Evolutionary conservation across 2,113 vertebrate genomes (phyloP).

Genomic region (Hemiprocne comata): DNA sequence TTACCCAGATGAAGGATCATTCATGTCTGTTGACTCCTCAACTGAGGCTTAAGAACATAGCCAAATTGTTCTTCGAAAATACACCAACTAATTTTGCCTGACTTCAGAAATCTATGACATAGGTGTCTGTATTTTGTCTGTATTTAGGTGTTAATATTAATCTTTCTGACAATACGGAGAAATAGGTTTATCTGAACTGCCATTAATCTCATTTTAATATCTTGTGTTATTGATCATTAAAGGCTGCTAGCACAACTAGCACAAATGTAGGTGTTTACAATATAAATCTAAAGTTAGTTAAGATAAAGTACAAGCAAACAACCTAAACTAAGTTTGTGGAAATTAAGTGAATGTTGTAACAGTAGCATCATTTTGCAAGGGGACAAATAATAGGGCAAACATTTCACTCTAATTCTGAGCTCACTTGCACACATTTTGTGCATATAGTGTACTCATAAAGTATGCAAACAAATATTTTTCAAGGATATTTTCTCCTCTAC

Average conservation of each 20-base stretch:
- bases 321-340: not conserved
- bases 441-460: not conserved
- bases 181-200: not conserved
- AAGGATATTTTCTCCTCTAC: not conserved
- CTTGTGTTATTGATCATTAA: not conserved
- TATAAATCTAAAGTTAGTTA: not conserved
- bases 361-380: not conserved
- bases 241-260: not conserved
- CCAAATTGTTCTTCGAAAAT: not conserved
- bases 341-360: not conserved
- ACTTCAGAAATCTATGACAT: not conserved
- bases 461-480: not conserved
- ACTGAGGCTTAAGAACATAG: not conserved
- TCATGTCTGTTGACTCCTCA: not conserved
- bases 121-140: not conserved
- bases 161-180: not conserved
- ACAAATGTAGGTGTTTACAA: not conserved
- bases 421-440: not conserved
- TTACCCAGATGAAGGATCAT: not conserved
- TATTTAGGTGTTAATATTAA: not conserved
- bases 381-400: not conserved
- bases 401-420: not conserved
- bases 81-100: not conserved
- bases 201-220: not conserved
- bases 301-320: not conserved